These are phyloP conservation scores for Adela reaumurella DNA, from an alignment of 2,888 invertebrate genomes.

Conservation along the genomic window DNA sequence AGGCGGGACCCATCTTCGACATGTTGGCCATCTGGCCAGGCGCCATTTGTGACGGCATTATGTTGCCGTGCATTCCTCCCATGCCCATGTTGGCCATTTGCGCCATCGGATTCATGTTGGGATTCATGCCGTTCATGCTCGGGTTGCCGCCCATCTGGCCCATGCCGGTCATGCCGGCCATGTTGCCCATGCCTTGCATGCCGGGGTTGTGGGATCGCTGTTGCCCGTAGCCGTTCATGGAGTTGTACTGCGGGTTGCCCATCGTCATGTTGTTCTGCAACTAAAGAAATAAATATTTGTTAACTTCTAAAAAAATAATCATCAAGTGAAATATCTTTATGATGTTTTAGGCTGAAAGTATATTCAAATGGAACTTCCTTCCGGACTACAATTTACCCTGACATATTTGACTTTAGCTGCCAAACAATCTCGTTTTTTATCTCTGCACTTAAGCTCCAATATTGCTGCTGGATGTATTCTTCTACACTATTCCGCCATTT, in stretches of 20 bases:
- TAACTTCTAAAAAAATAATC: too few relatives aligned
- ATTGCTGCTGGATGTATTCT: too few relatives aligned
- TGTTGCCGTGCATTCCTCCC: constrained; percentile 67
- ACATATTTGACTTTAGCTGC: too few relatives aligned
- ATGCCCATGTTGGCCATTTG: constrained; percentile 73
- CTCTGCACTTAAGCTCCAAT: too few relatives aligned
- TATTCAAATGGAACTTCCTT: too few relatives aligned
- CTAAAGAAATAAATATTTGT: constrained; percentile 27
- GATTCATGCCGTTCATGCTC: constrained; percentile 35
- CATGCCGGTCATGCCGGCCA: constrained; percentile 60
- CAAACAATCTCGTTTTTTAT: too few relatives aligned
- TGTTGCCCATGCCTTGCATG: constrained; percentile 51
- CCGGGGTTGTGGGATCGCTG: constrained; percentile 57
- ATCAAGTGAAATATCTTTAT: too few relatives aligned
- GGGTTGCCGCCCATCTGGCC: constrained; percentile 54
- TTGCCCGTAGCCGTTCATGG: constrained; percentile 58
- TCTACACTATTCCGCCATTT: too few relatives aligned
- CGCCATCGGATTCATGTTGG: constrained; percentile 68
- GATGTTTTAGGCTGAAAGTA: too few relatives aligned
- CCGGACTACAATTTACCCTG: too few relatives aligned
- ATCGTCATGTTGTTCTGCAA: constrained; percentile 65
- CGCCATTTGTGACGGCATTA: constrained; percentile 67
- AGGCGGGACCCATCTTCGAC: constrained; percentile 65
- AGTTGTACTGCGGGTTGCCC: constrained; percentile 61
- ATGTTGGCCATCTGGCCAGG: constrained; percentile 65